Conservation (phyloP, 2,888 invertebrate genomes). For the Hypselothyrea guttata region DNA sequence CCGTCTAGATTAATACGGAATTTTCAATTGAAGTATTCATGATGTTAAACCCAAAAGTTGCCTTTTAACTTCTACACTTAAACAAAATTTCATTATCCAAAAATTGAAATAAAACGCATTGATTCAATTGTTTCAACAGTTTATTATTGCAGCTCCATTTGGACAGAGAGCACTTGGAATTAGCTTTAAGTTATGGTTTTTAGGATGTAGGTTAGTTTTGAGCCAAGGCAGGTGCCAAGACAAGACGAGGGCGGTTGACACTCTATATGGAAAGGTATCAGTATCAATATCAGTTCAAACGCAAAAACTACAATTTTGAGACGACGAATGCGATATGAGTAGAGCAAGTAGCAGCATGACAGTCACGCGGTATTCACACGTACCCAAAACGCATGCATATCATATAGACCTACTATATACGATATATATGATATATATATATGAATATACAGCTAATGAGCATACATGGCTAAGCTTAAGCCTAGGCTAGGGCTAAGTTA, state of each 20-base stretch:
- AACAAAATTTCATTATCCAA: no score
- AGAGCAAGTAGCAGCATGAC: constrained; percentile 5
- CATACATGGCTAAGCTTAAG: constrained; percentile 63
- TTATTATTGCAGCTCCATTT: constrained; percentile 12
- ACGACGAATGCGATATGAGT: constrained; percentile 6
- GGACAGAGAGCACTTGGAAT: no score
- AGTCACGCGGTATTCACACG: constrained; percentile 4
- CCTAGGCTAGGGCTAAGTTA: constrained; percentile 62
- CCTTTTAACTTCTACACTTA: no score
- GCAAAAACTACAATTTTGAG: constrained; percentile 28
- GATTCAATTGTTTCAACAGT: constrained; percentile 11
- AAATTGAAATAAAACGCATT: constrained; percentile 1
- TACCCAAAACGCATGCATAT: no score
- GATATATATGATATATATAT: constrained; percentile 1
- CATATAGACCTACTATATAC: constrained; percentile 6
- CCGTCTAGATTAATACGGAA: no score
- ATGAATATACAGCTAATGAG: constrained; percentile 40
- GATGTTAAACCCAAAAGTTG: no score
- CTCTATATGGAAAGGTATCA: not conserved
- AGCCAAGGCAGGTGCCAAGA: constrained; percentile 10
- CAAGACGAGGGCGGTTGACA: constrained; percentile 9
- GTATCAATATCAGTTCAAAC: constrained; percentile 69
- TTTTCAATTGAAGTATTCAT: no score
- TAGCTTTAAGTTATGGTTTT: constrained; percentile 5
- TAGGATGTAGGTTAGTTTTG: constrained; percentile 6